These are phyloP conservation scores for Branchipolynoe longqiensis DNA, from an alignment of 2,888 invertebrate species.

Conservation along the genomic window DNA sequence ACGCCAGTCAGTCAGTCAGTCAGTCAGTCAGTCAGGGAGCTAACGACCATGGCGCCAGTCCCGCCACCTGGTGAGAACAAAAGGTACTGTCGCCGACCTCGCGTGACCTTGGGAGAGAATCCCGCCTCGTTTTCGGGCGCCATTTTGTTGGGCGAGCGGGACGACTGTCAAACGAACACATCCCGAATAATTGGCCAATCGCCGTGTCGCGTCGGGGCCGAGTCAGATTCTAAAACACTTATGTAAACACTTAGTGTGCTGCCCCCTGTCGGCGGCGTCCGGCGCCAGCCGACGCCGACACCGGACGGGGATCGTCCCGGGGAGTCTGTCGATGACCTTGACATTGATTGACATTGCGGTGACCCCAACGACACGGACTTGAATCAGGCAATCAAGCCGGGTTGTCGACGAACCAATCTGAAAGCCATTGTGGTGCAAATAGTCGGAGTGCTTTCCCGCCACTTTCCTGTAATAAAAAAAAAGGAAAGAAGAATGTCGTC, in stretches of 20 bases:
- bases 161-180: background rate
- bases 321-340: background rate
- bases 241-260: conserved; percentile 30
- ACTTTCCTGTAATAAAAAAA: background rate
- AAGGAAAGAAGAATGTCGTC: conserved; percentile 1
- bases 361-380: conserved; percentile 20
- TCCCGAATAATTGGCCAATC: conserved; percentile 28
- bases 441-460: conserved; percentile 17
- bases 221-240: conserved; percentile 12
- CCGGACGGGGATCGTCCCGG: background rate
- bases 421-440: conserved; percentile 40
- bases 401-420: conserved; percentile 13
- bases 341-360: conserved; percentile 39
- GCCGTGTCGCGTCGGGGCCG: background rate
- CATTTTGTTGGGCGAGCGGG: background rate
- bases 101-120: background rate
- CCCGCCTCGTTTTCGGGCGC: conserved; percentile 22
- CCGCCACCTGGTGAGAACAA: conserved; percentile 21
- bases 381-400: conserved; percentile 44
- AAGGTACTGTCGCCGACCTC: background rate
- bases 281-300: background rate
- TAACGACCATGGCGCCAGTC: no score
- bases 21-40: no score
- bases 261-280: background rate
- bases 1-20: no score